Conservation (phyloP, 2,888 invertebrate genomes). For the Serripes groenlandicus region DNA sequence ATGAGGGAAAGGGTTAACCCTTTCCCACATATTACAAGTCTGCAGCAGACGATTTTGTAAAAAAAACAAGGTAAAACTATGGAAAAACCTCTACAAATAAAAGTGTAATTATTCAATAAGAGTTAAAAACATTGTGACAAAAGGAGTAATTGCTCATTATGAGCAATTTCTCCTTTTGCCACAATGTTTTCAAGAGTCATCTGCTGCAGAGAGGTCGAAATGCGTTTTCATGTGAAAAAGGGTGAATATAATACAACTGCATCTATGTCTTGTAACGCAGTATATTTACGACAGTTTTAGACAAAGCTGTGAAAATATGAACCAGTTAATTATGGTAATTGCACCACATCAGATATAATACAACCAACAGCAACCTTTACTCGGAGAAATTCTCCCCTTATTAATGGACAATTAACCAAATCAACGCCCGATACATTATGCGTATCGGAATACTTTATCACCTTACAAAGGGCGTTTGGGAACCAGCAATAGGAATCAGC, state of each 20-base stretch:
- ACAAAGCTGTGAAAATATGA: background rate
- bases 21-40: too few species aligned
- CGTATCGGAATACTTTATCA: background rate
- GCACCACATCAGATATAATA: background rate
- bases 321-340: background rate
- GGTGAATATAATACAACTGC: too few species aligned
- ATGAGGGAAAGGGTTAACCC: too few species aligned
- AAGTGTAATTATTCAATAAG: too few species aligned
- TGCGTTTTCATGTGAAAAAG: too few species aligned
- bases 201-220: too few species aligned
- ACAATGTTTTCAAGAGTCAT: background rate
- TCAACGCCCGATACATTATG: background rate
- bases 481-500: background rate
- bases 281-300: too few species aligned
- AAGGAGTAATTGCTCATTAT: background rate
- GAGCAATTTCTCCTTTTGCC: background rate
- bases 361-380: background rate
- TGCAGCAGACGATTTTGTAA: too few species aligned
- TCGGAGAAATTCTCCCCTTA: background rate
- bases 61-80: too few species aligned
- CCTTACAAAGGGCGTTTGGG: background rate
- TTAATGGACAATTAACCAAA: slow-evolving; percentile 6
- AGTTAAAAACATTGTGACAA: too few species aligned
- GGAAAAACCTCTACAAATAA: too few species aligned
- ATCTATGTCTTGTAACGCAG: too few species aligned